Conservation (phyloP, 1,140 invertebrate genomes). For the Globodera ellingtonae region DNA sequence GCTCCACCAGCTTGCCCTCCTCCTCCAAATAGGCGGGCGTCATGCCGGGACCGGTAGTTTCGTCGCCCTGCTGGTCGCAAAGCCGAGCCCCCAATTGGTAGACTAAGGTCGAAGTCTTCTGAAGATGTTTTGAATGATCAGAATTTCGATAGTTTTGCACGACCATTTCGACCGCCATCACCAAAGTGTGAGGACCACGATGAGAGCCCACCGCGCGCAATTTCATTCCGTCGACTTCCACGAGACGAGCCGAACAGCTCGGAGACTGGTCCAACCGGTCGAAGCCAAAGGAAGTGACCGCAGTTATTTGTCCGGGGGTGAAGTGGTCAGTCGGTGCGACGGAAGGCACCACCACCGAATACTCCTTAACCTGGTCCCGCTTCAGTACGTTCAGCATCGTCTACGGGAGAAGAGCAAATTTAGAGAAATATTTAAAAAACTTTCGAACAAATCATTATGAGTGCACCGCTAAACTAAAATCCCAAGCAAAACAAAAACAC, state of each 20-base stretch:
- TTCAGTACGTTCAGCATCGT: conserved; percentile 54
- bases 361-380: conserved; percentile 57
- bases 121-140: conserved; percentile 16
- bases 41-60: conserved; percentile 5
- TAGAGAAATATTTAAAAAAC: not conserved
- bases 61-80: conserved; percentile 36
- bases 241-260: conserved; percentile 32
- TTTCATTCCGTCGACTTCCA: conserved; percentile 40
- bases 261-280: conserved; percentile 42
- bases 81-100: conserved; percentile 57
- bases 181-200: conserved; percentile 57
- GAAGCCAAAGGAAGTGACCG: conserved; percentile 46
- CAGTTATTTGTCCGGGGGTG: conserved; percentile 52
- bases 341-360: conserved; percentile 61
- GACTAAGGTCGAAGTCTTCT: conserved; percentile 61
- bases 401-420: conserved; percentile 44
- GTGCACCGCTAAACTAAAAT: not conserved
- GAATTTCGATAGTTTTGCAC: not conserved
- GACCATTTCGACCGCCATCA: conserved; percentile 55
- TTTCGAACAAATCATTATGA: not conserved
- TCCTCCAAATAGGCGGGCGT: conserved; percentile 25
- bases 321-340: conserved; percentile 61
- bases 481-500: not conserved
- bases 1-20: conserved; percentile 36
- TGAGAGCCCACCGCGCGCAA: conserved; percentile 44